Conservation (phyloP, 2,888 invertebrate genomes). For the Catocala fraxini region DNA sequence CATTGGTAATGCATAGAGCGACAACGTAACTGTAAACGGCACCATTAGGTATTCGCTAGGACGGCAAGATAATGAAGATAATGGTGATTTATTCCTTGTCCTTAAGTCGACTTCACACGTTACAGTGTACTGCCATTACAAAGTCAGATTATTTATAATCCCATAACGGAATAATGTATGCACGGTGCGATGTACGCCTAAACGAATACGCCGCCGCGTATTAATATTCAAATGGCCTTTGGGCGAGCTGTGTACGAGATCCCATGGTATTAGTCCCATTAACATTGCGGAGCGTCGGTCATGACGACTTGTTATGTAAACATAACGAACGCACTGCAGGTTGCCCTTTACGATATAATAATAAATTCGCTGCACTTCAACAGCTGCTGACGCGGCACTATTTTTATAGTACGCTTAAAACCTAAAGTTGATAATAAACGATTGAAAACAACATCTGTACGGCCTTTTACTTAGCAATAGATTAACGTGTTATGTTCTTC, state of each 20-base stretch:
- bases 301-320: constrained; percentile 59
- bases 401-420: constrained; percentile 52
- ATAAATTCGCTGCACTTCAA: constrained; percentile 54
- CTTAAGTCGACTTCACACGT: constrained; percentile 55
- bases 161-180: constrained; percentile 72
- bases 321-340: constrained; percentile 54
- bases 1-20: constrained; percentile 44
- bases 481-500: constrained; percentile 63
- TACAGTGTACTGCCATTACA: constrained; percentile 52
- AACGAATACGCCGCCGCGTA: constrained; percentile 68
- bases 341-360: constrained; percentile 61
- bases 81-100: constrained; percentile 50
- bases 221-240: constrained; percentile 83
- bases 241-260: constrained; percentile 68
- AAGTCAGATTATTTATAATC: constrained; percentile 67
- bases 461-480: constrained; percentile 71
- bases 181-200: constrained; percentile 66
- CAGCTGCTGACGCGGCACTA: constrained; percentile 64
- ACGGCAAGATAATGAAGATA: constrained; percentile 50
- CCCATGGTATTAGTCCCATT: constrained; percentile 74
- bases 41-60: constrained; percentile 45
- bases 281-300: constrained; percentile 66
- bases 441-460: constrained; percentile 55
- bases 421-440: constrained; percentile 41
- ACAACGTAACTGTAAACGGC: constrained; percentile 41